Percentiles rank a stretch among this genome's conserved stretches.
Conservation (phyloP, 2,888 invertebrate genomes). For the Eledona agricola region DNA sequence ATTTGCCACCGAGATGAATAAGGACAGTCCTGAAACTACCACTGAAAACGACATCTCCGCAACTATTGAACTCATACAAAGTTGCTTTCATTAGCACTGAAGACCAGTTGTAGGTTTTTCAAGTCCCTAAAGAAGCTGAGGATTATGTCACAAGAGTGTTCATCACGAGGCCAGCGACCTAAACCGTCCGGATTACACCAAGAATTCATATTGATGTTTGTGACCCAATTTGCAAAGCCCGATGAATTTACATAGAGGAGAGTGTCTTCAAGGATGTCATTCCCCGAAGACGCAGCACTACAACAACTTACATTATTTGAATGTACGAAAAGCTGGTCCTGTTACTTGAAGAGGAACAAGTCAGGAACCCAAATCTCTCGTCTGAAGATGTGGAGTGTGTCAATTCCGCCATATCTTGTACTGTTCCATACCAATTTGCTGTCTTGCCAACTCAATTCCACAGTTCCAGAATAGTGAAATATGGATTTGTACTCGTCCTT, state of each 20-base stretch:
- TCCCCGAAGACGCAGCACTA: slow-evolving; percentile 54
- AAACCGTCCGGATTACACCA: slow-evolving; percentile 58
- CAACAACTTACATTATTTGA: slow-evolving; percentile 32
- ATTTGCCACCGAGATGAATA: slow-evolving; percentile 48
- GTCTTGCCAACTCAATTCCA: slow-evolving; percentile 69
- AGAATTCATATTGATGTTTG: slow-evolving; percentile 52
- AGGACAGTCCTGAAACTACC: slow-evolving; percentile 40
- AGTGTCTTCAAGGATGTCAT: slow-evolving; percentile 51
- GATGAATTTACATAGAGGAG: slow-evolving; percentile 50
- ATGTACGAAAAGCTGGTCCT: slow-evolving; percentile 6
- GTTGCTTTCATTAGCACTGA: slow-evolving; percentile 45
- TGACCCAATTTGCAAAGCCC: slow-evolving; percentile 58
- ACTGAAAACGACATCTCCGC: not conserved
- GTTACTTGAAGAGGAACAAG: slow-evolving; percentile 63
- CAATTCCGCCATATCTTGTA: slow-evolving; percentile 66
- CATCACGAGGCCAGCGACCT: slow-evolving; percentile 61
- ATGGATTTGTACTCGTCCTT: slow-evolving; percentile 57
- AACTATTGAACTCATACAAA: slow-evolving; percentile 43
- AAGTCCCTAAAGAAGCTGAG: slow-evolving; percentile 58
- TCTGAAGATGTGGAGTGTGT: slow-evolving; percentile 63
- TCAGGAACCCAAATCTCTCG: slow-evolving; percentile 71
- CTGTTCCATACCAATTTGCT: slow-evolving; percentile 70
- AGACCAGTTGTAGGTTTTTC: slow-evolving; percentile 45
- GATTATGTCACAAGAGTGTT: slow-evolving; percentile 57
- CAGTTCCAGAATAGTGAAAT: slow-evolving; percentile 57